phyloP scores from a whole-genome alignment of 2,113 vertebrate genomes.

The Menura novaehollandiae region DNA sequence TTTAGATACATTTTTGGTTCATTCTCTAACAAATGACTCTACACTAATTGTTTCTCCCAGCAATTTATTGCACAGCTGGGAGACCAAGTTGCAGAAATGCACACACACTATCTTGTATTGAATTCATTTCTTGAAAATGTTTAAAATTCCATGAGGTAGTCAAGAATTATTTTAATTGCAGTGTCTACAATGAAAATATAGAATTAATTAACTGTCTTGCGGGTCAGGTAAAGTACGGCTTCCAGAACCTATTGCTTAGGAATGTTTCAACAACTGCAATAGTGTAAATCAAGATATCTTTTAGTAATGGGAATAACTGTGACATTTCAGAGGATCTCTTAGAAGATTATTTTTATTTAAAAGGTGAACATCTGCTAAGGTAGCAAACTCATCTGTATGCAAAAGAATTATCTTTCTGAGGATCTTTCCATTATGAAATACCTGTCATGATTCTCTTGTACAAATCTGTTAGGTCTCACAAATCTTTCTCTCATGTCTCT shows the following conservation, averaged over 20 bases:
- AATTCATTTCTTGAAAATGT: slow-evolving; percentile 52
- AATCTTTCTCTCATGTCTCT: slow-evolving; percentile 51
- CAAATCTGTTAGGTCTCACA: slow-evolving; percentile 45
- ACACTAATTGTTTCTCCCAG: slow-evolving; percentile 63
- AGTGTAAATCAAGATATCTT: slow-evolving; percentile 63
- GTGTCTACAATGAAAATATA: slow-evolving; percentile 61
- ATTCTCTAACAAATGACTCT: slow-evolving; percentile 67
- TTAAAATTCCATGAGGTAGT: slow-evolving; percentile 59
- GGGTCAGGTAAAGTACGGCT: slow-evolving; percentile 22
- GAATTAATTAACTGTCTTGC: slow-evolving; percentile 57
- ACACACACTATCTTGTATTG: neutral
- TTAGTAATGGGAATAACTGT: slow-evolving; percentile 56
- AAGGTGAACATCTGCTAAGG: slow-evolving; percentile 55
- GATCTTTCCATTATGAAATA: slow-evolving; percentile 55
- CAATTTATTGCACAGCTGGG: slow-evolving; percentile 55
- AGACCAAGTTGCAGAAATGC: slow-evolving; percentile 3
- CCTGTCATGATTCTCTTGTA: slow-evolving; percentile 45
- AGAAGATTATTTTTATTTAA: slow-evolving; percentile 66
- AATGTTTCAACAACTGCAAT: slow-evolving; percentile 43
- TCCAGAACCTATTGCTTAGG: slow-evolving; percentile 45
- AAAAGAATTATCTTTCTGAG: slow-evolving; percentile 50
- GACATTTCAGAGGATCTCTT: slow-evolving; percentile 55
- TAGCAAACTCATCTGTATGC: slow-evolving; percentile 33
- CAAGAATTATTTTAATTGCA: slow-evolving; percentile 65
- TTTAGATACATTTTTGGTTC: slow-evolving; percentile 60